These are phyloP conservation scores for Otolemur crassicaudatus DNA, from an alignment of 2,797 vertebrate species.

Conservation along the genomic window DNA sequence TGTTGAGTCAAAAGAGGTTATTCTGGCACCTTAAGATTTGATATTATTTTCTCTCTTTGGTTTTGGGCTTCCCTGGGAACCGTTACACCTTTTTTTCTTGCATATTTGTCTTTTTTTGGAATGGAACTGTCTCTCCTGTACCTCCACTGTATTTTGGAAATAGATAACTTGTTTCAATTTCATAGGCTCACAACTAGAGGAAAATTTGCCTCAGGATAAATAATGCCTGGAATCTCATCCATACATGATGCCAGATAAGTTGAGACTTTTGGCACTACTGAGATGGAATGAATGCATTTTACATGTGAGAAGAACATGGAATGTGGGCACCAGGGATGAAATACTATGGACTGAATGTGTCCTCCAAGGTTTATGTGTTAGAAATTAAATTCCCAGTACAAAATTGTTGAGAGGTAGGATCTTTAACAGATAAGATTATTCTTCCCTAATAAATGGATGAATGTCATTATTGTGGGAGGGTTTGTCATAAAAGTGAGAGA, in stretches of 20 bases:
- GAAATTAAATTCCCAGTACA: not conserved
- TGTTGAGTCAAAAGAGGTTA: not conserved
- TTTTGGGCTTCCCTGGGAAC: not conserved
- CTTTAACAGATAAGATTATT: not conserved
- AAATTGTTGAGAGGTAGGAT: not conserved
- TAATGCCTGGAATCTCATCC: not conserved
- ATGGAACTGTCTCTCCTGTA: not conserved
- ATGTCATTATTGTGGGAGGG: not conserved
- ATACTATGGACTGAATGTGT: not conserved
- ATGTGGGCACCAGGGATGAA: not conserved
- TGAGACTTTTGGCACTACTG: not conserved
- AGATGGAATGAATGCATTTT: not conserved
- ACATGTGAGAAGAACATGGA: not conserved
- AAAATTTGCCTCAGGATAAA: not conserved
- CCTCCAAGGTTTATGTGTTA: not conserved
- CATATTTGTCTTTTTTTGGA: not conserved
- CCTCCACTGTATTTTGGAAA: not conserved
- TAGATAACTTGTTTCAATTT: not conserved
- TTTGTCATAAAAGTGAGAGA: not conserved
- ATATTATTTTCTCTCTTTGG: not conserved
- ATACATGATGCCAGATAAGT: not conserved
- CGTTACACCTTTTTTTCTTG: not conserved
- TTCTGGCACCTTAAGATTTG: not conserved
- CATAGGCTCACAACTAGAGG: not conserved
- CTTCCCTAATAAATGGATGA: not conserved